These are phyloP conservation scores for Enteromius trimaculatus DNA, from an alignment of 2,797 vertebrate species.

Conservation along the genomic window DNA sequence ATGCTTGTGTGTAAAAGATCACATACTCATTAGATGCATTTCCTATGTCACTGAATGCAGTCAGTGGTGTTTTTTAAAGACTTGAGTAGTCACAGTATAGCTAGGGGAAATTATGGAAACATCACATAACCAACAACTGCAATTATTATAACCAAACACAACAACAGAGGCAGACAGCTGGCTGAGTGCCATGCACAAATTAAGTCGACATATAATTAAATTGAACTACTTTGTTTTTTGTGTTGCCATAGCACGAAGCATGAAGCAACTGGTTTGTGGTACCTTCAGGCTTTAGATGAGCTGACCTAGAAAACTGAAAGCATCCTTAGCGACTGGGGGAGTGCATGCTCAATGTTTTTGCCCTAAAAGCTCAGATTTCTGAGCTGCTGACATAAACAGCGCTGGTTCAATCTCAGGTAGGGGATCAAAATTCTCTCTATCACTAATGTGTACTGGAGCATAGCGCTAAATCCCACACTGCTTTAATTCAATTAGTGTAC, in stretches of 20 bases:
- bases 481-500: constrained; percentile 31
- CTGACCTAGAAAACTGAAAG: constrained; percentile 44
- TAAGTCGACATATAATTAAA: constrained; percentile 27
- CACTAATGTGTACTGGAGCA: constrained; percentile 25
- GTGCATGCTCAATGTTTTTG: constrained; percentile 1
- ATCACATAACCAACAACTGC: constrained; percentile 6
- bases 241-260: constrained; percentile 30
- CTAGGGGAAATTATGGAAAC: not conserved
- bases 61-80: not conserved
- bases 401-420: constrained; percentile 18
- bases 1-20: not conserved
- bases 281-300: constrained; percentile 36
- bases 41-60: not conserved
- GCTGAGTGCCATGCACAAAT: constrained; percentile 23
- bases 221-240: constrained; percentile 19
- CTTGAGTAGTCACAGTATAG: not conserved
- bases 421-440: constrained; percentile 26
- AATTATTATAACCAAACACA: constrained; percentile 26
- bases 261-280: constrained; percentile 36
- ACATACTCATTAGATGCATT: not conserved
- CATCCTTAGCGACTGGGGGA: constrained; percentile 12
- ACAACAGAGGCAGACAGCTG: constrained; percentile 7
- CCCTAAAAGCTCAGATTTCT: not conserved
- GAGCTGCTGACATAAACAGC: constrained; percentile 12
- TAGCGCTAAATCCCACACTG: constrained; percentile 28